These are phyloP conservation scores for Takifugu flavidus DNA, from an alignment of 2,113 vertebrate genomes.

Conservation along the genomic window DNA sequence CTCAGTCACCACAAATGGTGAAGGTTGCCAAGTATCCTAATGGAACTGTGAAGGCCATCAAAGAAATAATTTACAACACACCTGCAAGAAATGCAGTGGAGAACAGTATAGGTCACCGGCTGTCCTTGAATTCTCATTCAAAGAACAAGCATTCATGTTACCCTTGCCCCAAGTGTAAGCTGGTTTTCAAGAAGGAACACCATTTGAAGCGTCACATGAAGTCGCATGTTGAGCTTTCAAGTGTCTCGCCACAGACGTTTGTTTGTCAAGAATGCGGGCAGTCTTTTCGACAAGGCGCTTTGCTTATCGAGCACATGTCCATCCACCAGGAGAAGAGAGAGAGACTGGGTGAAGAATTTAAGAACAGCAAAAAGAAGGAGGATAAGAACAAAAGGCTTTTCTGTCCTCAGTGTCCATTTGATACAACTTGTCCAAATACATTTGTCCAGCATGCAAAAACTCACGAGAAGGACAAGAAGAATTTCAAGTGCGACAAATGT, in stretches of 20 bases:
- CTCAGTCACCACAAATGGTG: slow-evolving; percentile 76
- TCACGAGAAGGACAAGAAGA: slow-evolving; percentile 89
- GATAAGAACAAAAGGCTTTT: slow-evolving; percentile 82
- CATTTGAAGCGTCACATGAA: slow-evolving; percentile 90
- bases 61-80: slow-evolving; percentile 83
- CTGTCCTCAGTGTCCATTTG: slow-evolving; percentile 93
- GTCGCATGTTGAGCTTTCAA: slow-evolving; percentile 85
- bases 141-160: slow-evolving; percentile 83
- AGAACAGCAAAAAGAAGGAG: slow-evolving; percentile 82
- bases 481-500: slow-evolving; percentile 89
- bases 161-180: slow-evolving; percentile 90
- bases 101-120: slow-evolving; percentile 79
- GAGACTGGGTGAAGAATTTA: slow-evolving; percentile 83
- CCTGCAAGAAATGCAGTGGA: slow-evolving; percentile 79
- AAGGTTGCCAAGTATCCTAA: slow-evolving; percentile 77
- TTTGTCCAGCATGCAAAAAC: slow-evolving; percentile 94
- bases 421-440: slow-evolving; percentile 88
- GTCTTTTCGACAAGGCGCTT: slow-evolving; percentile 85
- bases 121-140: slow-evolving; percentile 79
- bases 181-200: slow-evolving; percentile 89
- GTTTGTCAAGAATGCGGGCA: slow-evolving; percentile 89
- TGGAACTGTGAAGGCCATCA: slow-evolving; percentile 84
- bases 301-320: slow-evolving; percentile 89
- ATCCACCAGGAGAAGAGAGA: slow-evolving; percentile 85
- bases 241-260: slow-evolving; percentile 84